Base-by-base conservation (phyloP, 92 coral and sea anemone genomes). In the Porites cylindrica region DNA sequence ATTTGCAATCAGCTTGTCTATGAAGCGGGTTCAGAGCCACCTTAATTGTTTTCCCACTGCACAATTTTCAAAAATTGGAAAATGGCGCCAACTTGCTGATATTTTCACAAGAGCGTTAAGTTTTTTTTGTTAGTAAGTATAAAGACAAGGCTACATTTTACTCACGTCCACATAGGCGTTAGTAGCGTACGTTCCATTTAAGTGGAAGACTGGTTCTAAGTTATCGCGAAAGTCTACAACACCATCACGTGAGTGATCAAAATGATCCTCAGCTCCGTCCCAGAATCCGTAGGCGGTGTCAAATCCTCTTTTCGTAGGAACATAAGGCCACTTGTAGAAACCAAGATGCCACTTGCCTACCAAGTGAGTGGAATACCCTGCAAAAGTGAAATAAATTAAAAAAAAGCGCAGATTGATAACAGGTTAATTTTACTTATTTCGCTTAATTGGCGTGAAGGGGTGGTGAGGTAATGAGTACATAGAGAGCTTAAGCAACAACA, bases 311-410 rank as follows among this genome's bases (percentile, higher is more conserved):
- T 79, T 74, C 26, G 94, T 88, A 11, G 96, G 96, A 11, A 88
- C 86, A 77, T 92, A 93, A 11, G 86, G 89, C 72, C 72, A 79
- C 75, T 79, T 89, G 70, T 70, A 88, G 78, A 88, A 90, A 7
- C 96, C 96, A 71, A 93, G 91, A 77, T 93, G 96, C 96, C 96
- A 93, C 66, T 93, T 93, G 68, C 96, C 96, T 16, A 93, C 90
- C 85, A 93, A 18, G 66, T 93, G 96, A 56, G 92, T 88, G 47
- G 80, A 89, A 43, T 93, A 93, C 20, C 93, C 93, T 90, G 32
- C 17, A 4, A 18, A 52, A 81, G 59, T 1, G 1, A 11, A 10
- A 70, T 5, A n/a, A 29, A 29, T 9, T 9, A 72, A 11, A 5
- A 26, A 2, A 81, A 18, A 1, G 52, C n/a, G 1, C 60, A 9